Conservation (phyloP, 2,113 vertebrate genomes). For the Leiothrix lutea region DNA sequence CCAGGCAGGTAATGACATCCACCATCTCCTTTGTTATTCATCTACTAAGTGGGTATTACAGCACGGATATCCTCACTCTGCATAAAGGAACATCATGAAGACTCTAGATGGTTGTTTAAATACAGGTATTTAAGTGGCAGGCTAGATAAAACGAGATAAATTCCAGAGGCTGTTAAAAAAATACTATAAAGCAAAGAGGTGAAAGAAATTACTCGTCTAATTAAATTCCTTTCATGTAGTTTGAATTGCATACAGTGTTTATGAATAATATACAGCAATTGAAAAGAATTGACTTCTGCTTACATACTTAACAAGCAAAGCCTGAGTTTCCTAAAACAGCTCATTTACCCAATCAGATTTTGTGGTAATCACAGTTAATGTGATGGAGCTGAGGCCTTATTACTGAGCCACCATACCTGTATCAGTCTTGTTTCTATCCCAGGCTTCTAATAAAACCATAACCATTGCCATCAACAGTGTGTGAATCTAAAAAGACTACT, state of each 20-base stretch:
- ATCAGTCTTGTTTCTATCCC: background rate
- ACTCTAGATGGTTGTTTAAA: background rate
- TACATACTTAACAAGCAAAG: background rate
- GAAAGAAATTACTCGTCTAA: background rate
- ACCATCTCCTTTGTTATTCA: background rate
- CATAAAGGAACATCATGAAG: background rate
- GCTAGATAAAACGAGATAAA: background rate
- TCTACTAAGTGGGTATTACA: background rate
- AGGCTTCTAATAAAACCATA: background rate
- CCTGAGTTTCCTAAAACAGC: background rate
- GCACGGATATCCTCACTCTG: background rate
- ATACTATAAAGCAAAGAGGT: background rate
- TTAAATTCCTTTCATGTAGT: background rate
- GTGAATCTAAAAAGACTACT: background rate
- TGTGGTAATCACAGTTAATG: background rate
- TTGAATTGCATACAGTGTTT: background rate
- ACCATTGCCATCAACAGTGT: background rate
- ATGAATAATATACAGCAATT: conserved; percentile 10
- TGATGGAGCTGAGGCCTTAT: background rate
- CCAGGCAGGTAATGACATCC: background rate
- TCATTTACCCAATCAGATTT: background rate
- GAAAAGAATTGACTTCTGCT: conserved; percentile 7
- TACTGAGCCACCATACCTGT: background rate
- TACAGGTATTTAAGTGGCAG: background rate
- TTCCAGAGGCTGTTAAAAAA: background rate